Percentiles rank a stretch among this genome's conserved stretches.
phyloP scores from a whole-genome alignment of 2,888 invertebrate genomes.

The Chrysolina oricalcia region DNA sequence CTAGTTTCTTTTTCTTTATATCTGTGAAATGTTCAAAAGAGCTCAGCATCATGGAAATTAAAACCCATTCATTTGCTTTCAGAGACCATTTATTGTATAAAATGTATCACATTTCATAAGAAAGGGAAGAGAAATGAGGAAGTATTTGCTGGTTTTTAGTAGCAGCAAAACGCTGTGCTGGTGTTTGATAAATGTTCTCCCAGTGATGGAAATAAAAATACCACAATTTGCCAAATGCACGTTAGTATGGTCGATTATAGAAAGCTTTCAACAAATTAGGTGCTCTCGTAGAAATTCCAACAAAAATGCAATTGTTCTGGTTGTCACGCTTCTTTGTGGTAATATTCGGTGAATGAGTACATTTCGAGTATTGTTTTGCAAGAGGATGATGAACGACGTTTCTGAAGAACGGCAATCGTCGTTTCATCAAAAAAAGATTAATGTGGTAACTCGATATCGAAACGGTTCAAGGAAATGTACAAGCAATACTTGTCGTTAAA shows the following conservation, averaged over 20 bases:
- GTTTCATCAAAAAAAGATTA: too few species aligned
- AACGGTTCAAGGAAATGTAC: too few species aligned
- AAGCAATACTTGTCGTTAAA: too few species aligned
- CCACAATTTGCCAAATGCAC: slow-evolving; percentile 37
- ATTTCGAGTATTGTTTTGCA: background rate
- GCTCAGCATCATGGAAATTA: slow-evolving; percentile 42
- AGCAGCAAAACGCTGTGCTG: slow-evolving; percentile 17
- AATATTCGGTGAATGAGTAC: background rate
- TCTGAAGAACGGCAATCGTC: background rate
- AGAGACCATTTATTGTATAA: slow-evolving; percentile 45
- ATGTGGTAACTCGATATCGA: too few species aligned
- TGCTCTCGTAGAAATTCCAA: slow-evolving; percentile 36
- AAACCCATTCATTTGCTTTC: slow-evolving; percentile 51
- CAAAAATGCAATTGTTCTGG: slow-evolving; percentile 35
- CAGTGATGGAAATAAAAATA: slow-evolving; percentile 32
- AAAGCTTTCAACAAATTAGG: slow-evolving; percentile 46
- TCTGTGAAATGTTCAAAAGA: background rate
- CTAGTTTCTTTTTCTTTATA: background rate
- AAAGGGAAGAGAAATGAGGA: slow-evolving; percentile 35
- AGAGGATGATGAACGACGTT: background rate
- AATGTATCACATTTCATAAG: slow-evolving; percentile 48
- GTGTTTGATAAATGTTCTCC: slow-evolving; percentile 29
- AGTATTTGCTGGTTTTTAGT: slow-evolving; percentile 37
- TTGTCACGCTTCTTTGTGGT: slow-evolving; percentile 11
- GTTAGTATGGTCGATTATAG: slow-evolving; percentile 43